A percentile compares a stretch with the other conserved stretches of the same genome.
phyloP scores from a whole-genome alignment of 2,888 invertebrate species.

The Dicyrtoma fusca region DNA sequence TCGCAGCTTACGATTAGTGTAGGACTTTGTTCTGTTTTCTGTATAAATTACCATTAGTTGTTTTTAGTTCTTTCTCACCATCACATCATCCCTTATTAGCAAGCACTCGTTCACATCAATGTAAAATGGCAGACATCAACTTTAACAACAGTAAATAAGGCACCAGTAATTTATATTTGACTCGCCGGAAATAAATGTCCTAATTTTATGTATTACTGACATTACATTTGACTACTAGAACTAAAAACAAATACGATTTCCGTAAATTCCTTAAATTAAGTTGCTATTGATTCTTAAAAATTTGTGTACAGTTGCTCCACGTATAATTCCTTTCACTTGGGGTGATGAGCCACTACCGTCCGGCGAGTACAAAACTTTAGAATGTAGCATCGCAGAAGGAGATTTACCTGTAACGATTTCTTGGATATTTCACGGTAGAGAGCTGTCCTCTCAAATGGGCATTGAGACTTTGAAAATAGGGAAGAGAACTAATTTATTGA shows the following conservation, averaged over 20 bases:
- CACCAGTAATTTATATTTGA: too few relatives aligned
- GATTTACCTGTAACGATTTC: conserved; percentile 61
- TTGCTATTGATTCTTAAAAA: too few relatives aligned
- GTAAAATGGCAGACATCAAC: too few relatives aligned
- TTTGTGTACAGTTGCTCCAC: conserved; percentile 62
- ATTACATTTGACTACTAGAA: too few relatives aligned
- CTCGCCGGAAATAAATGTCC: too few relatives aligned
- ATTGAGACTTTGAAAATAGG: conserved; percentile 65
- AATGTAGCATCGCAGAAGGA: conserved; percentile 58
- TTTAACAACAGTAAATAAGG: too few relatives aligned
- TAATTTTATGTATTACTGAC: too few relatives aligned
- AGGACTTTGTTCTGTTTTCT: background rate
- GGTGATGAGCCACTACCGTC: conserved; percentile 57
- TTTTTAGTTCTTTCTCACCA: conserved; percentile 58
- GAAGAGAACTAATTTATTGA: conserved; percentile 66
- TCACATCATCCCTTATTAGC: too few relatives aligned
- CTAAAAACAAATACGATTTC: too few relatives aligned
- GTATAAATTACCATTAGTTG: conserved; percentile 31
- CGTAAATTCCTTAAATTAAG: too few relatives aligned
- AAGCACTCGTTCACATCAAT: too few relatives aligned
- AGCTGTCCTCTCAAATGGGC: conserved; percentile 58
- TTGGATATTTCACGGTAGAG: conserved; percentile 69
- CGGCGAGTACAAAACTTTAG: conserved; percentile 56
- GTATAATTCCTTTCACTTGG: conserved; percentile 68
- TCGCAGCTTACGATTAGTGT: conserved; percentile 39